Evolutionary conservation across 2,888 invertebrate genomes (phyloP), one percentile per base, ranked within the genome.

Genomic region (Caenorhabditis virilis): DNA sequence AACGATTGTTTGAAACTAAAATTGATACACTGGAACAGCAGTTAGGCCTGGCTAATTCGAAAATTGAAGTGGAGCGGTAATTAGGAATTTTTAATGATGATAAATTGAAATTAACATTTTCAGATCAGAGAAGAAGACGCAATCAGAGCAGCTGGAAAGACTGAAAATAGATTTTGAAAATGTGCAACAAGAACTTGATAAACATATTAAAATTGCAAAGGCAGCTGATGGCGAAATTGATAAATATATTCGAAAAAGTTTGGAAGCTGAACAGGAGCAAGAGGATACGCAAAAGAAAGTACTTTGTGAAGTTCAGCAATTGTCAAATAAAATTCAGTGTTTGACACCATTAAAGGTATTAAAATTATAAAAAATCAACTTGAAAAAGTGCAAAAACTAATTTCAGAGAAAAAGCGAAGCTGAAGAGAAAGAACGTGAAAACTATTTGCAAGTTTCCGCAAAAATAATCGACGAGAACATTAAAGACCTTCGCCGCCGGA

Each of bases 401-500:
- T 33, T 16, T 18, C 16, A 18, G 11, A 18, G n/a, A 41, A n/a
- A 41, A 18, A 41, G 7, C n/a, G 9, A 9, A 33, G 33, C 15
- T 7, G 7, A 5, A 20, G n/a, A 23, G 6, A 36, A 25, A 26
- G 64, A 58, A 26, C 13, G 22, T 3, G 58, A 59, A 0, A 53
- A 64, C 20, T 49, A 42, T 13, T 7, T 63, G 18, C 33, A 58
- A 25, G n/a, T 59, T 25, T 64, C 64, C 13, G 58, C 51, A 9
- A 59, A 48, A n/a, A 25, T 59, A 2, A 55, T 59, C 18, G 51
- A 57, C 16, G 64, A 64, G 35, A 59, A 51, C 16, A 43, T 59
- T 33, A 35, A 16, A 2, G 49, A 50, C 27, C 42, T 63, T 42
- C 57, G 48, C 22, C 6, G 9, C 23, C 56, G 43, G 18, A 54